A percentile compares a stretch with the other conserved stretches of the same genome.
Conservation (phyloP, 1,140 invertebrate species). For the Bombus impatiens region DNA sequence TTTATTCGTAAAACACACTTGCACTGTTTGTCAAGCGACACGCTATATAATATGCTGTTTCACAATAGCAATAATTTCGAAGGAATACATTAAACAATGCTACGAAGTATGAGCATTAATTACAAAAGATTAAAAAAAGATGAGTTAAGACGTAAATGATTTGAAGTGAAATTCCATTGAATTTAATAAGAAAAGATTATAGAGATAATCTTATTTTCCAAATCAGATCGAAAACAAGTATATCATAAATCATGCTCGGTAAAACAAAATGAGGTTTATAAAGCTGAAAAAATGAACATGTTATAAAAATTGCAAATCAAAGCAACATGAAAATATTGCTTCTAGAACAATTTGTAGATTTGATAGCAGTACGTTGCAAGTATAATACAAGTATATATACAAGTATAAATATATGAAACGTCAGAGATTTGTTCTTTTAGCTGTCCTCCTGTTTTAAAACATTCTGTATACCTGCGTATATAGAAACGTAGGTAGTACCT, state of each 20-base stretch:
- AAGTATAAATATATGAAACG: not conserved
- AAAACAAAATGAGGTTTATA: not conserved
- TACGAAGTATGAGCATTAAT: not conserved
- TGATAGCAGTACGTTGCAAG: too few species aligned
- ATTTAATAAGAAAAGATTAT: too few species aligned
- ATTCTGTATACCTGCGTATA: conserved; percentile 41
- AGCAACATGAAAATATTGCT: too few species aligned
- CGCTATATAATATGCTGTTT: too few species aligned
- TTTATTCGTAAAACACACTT: too few species aligned
- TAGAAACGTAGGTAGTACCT: conserved; percentile 47
- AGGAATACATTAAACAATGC: too few species aligned
- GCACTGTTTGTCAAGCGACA: too few species aligned
- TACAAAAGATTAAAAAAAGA: not conserved
- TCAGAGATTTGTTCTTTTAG: not conserved
- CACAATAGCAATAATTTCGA: too few species aligned
- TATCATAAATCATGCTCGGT: not conserved
- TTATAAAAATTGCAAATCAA: not conserved
- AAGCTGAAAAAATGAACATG: not conserved
- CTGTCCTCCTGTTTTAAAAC: conserved; percentile 45
- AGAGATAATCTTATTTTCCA: too few species aligned
- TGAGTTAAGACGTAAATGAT: not conserved
- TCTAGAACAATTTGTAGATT: too few species aligned
- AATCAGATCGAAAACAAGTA: not conserved
- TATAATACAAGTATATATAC: too few species aligned
- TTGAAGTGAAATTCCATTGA: not conserved